These are phyloP conservation scores for Phengaris arion DNA, from an alignment of 2,888 invertebrate species.

Conservation along the genomic window DNA sequence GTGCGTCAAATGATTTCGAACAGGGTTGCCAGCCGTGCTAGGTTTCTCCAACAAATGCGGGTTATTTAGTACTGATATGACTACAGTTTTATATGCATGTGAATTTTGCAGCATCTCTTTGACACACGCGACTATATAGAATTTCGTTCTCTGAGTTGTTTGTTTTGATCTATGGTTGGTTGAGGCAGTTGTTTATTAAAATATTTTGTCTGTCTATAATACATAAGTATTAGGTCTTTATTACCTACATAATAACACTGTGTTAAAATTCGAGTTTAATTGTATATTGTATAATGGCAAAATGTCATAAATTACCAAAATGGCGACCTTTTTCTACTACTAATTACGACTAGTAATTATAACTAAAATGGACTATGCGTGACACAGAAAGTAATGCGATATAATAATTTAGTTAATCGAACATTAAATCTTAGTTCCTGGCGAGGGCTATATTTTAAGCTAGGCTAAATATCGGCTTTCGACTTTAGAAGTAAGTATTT, in stretches of 20 bases:
- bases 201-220: too few relatives aligned
- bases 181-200: not conserved
- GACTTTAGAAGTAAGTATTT: not conserved
- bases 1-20: slow-evolving; percentile 1
- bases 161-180: not conserved
- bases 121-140: not conserved
- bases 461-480: not conserved
- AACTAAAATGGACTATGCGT: slow-evolving; percentile 10
- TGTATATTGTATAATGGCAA: not conserved
- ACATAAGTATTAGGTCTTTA: too few relatives aligned
- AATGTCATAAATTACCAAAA: not conserved
- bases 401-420: slow-evolving; percentile 12
- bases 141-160: not conserved
- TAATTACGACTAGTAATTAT: slow-evolving; percentile 9
- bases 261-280: not conserved
- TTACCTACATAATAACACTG: not conserved
- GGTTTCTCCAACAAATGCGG: not conserved
- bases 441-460: not conserved
- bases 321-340: slow-evolving; percentile 12
- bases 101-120: slow-evolving; percentile 13
- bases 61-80: not conserved
- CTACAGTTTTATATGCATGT: not conserved
- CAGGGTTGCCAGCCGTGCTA: slow-evolving; percentile 33
- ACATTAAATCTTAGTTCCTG: not conserved
- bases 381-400: not conserved